Evolutionary conservation across 2,113 vertebrate genomes (phyloP).

Genomic region (Coregonus clupeaformis): DNA sequence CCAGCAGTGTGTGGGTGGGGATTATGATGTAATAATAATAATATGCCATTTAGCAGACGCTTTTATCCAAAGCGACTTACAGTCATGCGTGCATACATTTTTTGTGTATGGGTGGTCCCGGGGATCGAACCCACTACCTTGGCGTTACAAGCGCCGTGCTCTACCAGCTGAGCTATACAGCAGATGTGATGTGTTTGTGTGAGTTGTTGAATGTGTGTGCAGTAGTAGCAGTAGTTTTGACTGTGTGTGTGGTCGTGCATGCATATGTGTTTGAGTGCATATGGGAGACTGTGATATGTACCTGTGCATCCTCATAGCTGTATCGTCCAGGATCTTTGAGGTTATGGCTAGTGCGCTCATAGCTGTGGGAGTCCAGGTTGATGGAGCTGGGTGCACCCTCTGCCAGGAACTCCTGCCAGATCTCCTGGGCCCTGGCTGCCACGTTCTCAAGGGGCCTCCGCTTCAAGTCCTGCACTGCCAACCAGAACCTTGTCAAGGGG

Average conservation of each 20-base stretch:
- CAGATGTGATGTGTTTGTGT: conserved; percentile 30
- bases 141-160: too few species aligned
- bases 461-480: conserved; percentile 94
- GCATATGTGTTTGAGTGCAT: not conserved
- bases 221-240: not conserved
- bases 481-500: conserved; percentile 82
- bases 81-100: too few species aligned
- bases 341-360: conserved; percentile 94
- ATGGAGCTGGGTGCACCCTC: conserved; percentile 93
- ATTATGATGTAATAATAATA: too few species aligned
- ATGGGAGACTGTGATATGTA: conserved; percentile 43
- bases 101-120: too few species aligned
- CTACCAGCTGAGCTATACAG: too few species aligned
- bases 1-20: conserved; percentile 33
- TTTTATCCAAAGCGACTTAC: too few species aligned
- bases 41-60: too few species aligned
- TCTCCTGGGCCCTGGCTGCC: conserved; percentile 85
- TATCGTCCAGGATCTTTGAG: conserved; percentile 93
- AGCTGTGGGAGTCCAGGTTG: conserved; percentile 96
- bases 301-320: conserved; percentile 96
- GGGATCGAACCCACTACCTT: too few species aligned
- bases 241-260: not conserved
- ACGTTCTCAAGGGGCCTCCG: conserved; percentile 88
- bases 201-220: conserved; percentile 15
- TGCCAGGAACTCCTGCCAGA: conserved; percentile 95